Evolutionary conservation across 2,797 vertebrate genomes (phyloP), one percentile per base, ranked within the genome.

Genomic region (Dryobates pubescens): DNA sequence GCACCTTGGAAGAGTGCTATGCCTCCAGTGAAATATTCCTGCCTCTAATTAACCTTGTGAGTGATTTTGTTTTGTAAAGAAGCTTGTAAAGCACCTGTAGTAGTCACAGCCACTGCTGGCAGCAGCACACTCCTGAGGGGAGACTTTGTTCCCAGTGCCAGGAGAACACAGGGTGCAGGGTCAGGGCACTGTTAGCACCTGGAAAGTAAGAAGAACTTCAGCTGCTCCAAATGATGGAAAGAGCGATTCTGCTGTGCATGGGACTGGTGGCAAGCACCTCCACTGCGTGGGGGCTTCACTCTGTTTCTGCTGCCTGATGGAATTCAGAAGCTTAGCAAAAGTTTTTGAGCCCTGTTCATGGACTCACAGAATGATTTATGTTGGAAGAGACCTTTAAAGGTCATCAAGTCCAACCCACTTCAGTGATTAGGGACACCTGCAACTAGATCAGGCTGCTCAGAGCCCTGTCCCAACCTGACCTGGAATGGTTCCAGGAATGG

Each of bases 11-110:
- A 62, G 56, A 90, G 76, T 19, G 71, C 54, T 79, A 70, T 56
- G 53, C 27, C 73, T 17, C 36, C 22, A 49, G 49, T 2, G 82
- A 86, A 88, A 88, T 32, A 12, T 27, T 72, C 53, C 67, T 29
- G 23, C 4, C 29, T 47, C 84, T 65, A 81, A 81, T 83, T 94
- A 93, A 94, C 88, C 74, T 92, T 88, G 74, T 20, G 23, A 81
- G n/a, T 15, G 51, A 27, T 26, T 89, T 77, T 45, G 3, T 83
- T 90, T 53, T 24, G 58, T 38, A 36, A 41, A 58, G 62, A 54
- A 71, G 41, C 6, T 57, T 5, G n/a, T 23, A 43, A 23, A 78
- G 49, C 19, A 19, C 3, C 5, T 15, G 18, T 5, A 9, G 15
- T 13, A 29, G 34, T 34, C 51, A 11, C 57, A 20, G 34, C 3